These are phyloP conservation scores for Stenchaetothrips biformis DNA, from an alignment of 2,888 invertebrate species.

Conservation along the genomic window DNA sequence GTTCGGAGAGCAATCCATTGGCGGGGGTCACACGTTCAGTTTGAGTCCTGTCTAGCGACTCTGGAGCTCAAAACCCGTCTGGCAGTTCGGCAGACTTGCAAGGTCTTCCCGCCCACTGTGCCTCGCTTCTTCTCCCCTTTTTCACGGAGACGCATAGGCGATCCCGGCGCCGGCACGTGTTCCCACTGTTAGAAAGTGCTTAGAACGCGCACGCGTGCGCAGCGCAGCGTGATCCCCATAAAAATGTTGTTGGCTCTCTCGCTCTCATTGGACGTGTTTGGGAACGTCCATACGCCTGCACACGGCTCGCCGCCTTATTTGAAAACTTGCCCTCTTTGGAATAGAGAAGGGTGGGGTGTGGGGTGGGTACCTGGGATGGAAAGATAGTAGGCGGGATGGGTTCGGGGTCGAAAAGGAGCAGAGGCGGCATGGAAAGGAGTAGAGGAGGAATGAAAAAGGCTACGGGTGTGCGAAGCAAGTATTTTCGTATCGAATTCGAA, in stretches of 20 bases:
- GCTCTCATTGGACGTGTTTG: background rate
- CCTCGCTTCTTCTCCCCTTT: no score
- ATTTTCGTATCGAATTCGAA: no score
- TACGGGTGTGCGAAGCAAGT: no score
- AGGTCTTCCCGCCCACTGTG: no score
- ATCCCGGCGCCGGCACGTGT: background rate
- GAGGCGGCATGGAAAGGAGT: no score
- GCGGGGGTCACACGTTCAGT: no score
- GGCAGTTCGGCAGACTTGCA: no score
- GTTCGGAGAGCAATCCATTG: no score
- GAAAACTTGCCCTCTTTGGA: background rate
- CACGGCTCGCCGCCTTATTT: background rate
- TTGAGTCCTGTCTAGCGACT: no score
- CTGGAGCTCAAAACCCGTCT: no score
- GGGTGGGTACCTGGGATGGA: background rate
- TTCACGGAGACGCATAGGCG: background rate
- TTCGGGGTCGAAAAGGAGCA: background rate
- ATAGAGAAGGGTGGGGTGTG: background rate
- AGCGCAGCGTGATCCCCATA: background rate
- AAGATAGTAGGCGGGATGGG: background rate
- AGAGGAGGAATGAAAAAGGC: no score
- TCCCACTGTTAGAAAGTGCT: background rate
- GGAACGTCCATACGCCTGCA: background rate
- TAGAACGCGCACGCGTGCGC: background rate
- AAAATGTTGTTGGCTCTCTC: background rate